phyloP scores from a whole-genome alignment of 2,888 invertebrate species.

The Monochamus alternatus region DNA sequence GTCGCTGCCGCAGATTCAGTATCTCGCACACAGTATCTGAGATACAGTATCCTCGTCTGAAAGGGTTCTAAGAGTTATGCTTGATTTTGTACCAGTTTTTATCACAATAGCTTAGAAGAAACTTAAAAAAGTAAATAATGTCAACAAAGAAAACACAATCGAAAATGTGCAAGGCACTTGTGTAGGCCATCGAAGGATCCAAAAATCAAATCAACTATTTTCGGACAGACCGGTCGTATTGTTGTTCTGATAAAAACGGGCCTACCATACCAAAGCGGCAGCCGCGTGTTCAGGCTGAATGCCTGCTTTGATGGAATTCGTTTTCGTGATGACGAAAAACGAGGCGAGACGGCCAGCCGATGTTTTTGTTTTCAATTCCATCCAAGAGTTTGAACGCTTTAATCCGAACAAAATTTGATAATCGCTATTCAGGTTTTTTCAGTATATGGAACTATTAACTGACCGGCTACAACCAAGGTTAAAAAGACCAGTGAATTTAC shows the following conservation, averaged over 20 bases:
- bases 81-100: too few species aligned
- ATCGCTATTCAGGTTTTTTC: constrained; percentile 27
- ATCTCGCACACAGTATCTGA: too few species aligned
- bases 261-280: constrained; percentile 52
- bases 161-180: constrained; percentile 10
- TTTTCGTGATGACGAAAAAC: constrained; percentile 57
- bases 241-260: constrained; percentile 45
- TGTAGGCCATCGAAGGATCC: constrained; percentile 23
- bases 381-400: constrained; percentile 51
- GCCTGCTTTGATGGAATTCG: constrained; percentile 47
- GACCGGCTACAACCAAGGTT: background rate
- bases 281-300: constrained; percentile 37
- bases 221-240: constrained; percentile 46
- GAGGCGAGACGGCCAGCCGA: constrained; percentile 58
- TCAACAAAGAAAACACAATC: constrained; percentile 6
- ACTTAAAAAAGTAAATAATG: constrained; percentile 13
- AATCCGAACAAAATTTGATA: constrained; percentile 41
- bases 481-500: background rate
- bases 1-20: too few species aligned
- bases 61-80: too few species aligned
- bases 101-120: background rate
- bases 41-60: too few species aligned
- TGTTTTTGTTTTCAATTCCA: constrained; percentile 54
- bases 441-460: background rate
- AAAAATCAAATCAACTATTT: constrained; percentile 41